A percentile compares a stretch with the other conserved stretches of the same genome.
phyloP scores from a whole-genome alignment of 1,140 invertebrate genomes.

The Orius laevigatus region DNA sequence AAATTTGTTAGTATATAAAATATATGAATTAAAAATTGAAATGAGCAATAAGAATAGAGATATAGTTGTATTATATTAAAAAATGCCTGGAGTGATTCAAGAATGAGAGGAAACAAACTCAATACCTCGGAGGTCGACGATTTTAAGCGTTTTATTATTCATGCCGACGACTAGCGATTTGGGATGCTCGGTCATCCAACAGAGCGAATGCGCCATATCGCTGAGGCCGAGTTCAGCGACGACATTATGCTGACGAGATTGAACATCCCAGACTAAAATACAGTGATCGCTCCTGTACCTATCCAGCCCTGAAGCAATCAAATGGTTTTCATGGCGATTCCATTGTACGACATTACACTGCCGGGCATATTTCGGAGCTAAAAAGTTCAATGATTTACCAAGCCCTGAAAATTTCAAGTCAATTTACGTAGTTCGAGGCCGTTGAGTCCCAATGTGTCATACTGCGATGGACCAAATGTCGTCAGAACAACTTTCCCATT shows the following conservation, averaged over 20 bases:
- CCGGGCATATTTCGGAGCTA: slow-evolving; percentile 61
- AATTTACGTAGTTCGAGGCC: slow-evolving; percentile 61
- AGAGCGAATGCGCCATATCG: slow-evolving; percentile 67
- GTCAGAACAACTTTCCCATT: slow-evolving; percentile 72
- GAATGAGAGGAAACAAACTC: no score
- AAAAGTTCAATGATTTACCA: neutral
- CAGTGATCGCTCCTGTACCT: slow-evolving; percentile 60
- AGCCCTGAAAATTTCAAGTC: neutral
- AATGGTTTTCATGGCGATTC: slow-evolving; percentile 69
- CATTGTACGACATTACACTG: slow-evolving; percentile 77
- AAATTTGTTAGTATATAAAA: no score
- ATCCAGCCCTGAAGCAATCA: slow-evolving; percentile 71
- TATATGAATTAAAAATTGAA: no score
- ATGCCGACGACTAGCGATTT: slow-evolving; percentile 67
- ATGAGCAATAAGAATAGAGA: no score
- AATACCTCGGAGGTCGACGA: slow-evolving; percentile 81
- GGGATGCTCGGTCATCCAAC: slow-evolving; percentile 62
- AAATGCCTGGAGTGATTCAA: no score
- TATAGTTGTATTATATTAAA: no score
- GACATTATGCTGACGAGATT: slow-evolving; percentile 10
- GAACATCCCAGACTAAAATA: slow-evolving; percentile 56
- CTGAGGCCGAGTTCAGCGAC: slow-evolving; percentile 42
- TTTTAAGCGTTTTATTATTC: slow-evolving; percentile 74
- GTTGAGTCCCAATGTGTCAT: slow-evolving; percentile 45
- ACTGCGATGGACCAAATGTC: slow-evolving; percentile 53